Evolutionary conservation across 2,797 vertebrate species (phyloP), one percentile per base, ranked within the genome.

Genomic region (Cirrhinus molitorella): DNA sequence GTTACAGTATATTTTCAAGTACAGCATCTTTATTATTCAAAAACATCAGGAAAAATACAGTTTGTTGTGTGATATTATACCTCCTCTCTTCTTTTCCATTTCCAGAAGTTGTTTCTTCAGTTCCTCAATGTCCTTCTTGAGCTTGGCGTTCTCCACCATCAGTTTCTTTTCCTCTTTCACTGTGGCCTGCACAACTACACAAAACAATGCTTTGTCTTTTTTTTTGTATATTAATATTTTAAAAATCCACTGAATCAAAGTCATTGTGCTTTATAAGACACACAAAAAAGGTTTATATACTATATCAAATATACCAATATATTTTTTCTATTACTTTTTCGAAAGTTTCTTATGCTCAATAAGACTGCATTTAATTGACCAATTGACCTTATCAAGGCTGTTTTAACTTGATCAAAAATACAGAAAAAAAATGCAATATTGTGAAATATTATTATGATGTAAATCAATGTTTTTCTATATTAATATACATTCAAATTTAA

Each of bases 121-220:
- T 9, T 92, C 94, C 86, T 99, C 98, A 16, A 99, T 98, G 94
- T 99, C 97, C 86, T 96, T 97, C 93, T 97, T 99, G 90, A 99
- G 86, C 89, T 97, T 99, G 85, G 95, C 94, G 86, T 99, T 99
- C 95, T 99, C 98, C 89, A 97, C 96, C 92, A 97, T 95, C 83
- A 99, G 96, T 86, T 98, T 98, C 95, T 99, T 99, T 92, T 99
- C 98, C 90, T 99, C 98, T 89, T 96, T 94, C 59, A 97, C 92
- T 65, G 96, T 96, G 91, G 97, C 95, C 93, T 99, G 98, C 85
- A 96, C 93, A 85, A 95, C 98, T 99, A 88, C 49, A 80, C 21
- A 45, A 61, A 59, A 66, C 16, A 59, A n/a, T n/a, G n/a, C n/a
- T n/a, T n/a, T n/a, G n/a, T n/a, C n/a, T n/a, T n/a, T n/a, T n/a